A percentile compares a stretch with the other conserved stretches of the same genome.
Conservation (phyloP, 1,140 invertebrate genomes). For the Lethrus apterus region DNA sequence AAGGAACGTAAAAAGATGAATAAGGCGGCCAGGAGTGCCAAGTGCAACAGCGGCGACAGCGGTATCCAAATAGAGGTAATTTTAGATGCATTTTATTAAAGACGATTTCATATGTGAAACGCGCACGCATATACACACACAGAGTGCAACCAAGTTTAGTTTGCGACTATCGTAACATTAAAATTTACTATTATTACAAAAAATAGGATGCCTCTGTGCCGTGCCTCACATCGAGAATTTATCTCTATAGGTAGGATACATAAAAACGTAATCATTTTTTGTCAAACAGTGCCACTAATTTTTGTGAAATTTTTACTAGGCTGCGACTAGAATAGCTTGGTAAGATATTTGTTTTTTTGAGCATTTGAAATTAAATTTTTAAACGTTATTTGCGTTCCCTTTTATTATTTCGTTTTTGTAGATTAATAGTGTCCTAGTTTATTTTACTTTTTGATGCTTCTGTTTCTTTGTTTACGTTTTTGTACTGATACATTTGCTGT, state of each 20-base stretch:
- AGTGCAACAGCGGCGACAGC: slow-evolving; percentile 69
- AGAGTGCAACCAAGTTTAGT: too few species aligned
- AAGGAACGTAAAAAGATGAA: slow-evolving; percentile 61
- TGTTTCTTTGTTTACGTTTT: not conserved
- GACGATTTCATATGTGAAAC: too few species aligned
- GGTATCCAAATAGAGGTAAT: slow-evolving; percentile 63
- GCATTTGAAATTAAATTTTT: too few species aligned
- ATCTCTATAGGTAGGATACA: too few species aligned
- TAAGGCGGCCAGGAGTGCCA: slow-evolving; percentile 60
- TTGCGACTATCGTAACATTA: too few species aligned
- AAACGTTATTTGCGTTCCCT: too few species aligned
- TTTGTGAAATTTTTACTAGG: slow-evolving; percentile 38
- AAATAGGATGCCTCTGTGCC: too few species aligned
- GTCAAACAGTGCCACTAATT: slow-evolving; percentile 29
- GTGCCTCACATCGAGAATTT: too few species aligned
- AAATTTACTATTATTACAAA: too few species aligned
- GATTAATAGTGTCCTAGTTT: not conserved
- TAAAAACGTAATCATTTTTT: slow-evolving; percentile 10
- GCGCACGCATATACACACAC: too few species aligned
- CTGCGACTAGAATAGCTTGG: slow-evolving; percentile 42
- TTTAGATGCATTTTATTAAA: not conserved
- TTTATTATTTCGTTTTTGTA: not conserved
- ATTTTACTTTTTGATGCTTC: slow-evolving; percentile 5
- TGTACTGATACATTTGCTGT: not conserved
- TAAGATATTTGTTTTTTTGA: slow-evolving; percentile 37